phyloP scores from a whole-genome alignment of 2,888 invertebrate genomes.

The Acronicta aceris region DNA sequence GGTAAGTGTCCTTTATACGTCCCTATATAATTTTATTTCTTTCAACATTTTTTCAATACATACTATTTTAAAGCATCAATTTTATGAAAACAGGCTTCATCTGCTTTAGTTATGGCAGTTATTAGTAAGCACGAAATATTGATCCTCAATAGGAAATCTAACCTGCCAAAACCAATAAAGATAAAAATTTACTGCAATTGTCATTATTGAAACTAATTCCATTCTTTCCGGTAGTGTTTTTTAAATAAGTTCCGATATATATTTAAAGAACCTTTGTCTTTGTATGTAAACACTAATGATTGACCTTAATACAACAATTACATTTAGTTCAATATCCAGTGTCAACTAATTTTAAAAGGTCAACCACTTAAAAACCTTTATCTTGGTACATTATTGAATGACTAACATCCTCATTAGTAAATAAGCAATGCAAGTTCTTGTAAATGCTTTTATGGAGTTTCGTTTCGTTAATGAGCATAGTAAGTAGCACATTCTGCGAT shows the following conservation, averaged over 20 bases:
- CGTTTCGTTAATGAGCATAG: no score
- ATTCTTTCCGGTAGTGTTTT: no score
- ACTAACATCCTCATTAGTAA: constrained; percentile 12
- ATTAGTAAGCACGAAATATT: not conserved
- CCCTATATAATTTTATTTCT: no score
- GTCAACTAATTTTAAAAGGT: constrained; percentile 32
- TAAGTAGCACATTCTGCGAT: no score
- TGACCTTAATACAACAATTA: constrained; percentile 7
- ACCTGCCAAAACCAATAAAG: not conserved
- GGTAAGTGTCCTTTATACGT: constrained; percentile 74
- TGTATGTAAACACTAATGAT: not conserved
- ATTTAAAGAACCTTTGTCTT: constrained; percentile 3
- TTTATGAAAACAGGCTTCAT: not conserved
- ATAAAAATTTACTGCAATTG: no score
- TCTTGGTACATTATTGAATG: constrained; percentile 14
- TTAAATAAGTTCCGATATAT: not conserved
- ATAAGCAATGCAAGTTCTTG: no score
- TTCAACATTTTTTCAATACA: no score
- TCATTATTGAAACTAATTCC: no score
- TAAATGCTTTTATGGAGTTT: no score
- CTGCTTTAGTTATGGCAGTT: not conserved
- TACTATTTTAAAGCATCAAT: no score
- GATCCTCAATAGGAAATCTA: not conserved
- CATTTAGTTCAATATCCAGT: constrained; percentile 29
- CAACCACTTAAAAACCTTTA: constrained; percentile 22